phyloP scores from a whole-genome alignment of 2,797 vertebrate genomes.

The Sebastes oblongus region DNA sequence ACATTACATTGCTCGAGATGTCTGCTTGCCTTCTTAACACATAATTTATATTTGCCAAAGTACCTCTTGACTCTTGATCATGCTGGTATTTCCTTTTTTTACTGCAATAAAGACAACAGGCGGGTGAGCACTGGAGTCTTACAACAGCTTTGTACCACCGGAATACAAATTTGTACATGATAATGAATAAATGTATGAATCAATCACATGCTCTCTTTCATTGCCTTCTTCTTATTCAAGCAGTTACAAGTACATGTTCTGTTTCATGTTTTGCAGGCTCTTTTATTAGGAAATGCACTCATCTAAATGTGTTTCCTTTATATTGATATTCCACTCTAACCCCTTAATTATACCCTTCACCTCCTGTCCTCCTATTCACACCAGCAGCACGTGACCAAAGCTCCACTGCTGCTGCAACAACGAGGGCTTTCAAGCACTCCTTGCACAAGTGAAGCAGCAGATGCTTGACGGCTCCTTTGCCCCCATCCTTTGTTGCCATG shows the following conservation, averaged over 20 bases:
- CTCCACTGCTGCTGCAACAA: neutral
- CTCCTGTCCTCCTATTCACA: neutral
- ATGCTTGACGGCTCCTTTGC: neutral
- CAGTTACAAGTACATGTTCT: neutral
- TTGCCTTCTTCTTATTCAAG: neutral
- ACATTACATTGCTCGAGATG: constrained; percentile 60
- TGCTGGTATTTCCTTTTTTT: constrained; percentile 81
- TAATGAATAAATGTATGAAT: constrained; percentile 80
- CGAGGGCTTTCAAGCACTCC: constrained; percentile 9
- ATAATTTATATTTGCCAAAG: constrained; percentile 83
- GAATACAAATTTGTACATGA: constrained; percentile 80
- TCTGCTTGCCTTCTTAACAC: constrained; percentile 78
- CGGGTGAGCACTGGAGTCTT: constrained; percentile 78
- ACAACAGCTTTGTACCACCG: constrained; percentile 81
- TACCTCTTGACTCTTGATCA: constrained; percentile 79
- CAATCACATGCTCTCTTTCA: constrained; percentile 37
- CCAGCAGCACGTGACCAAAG: neutral
- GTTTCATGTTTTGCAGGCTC: neutral
- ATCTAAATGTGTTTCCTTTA: neutral
- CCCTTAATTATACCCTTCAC: neutral
- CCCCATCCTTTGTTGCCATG: constrained; percentile 26
- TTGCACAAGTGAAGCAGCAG: neutral
- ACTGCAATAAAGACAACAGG: constrained; percentile 79
- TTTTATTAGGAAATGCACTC: neutral
- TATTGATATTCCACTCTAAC: neutral